Percentiles rank a stretch among this genome's conserved stretches.
Evolutionary conservation across 1,140 invertebrate genomes (phyloP).

Genomic region (Drosophila watanabei): DNA sequence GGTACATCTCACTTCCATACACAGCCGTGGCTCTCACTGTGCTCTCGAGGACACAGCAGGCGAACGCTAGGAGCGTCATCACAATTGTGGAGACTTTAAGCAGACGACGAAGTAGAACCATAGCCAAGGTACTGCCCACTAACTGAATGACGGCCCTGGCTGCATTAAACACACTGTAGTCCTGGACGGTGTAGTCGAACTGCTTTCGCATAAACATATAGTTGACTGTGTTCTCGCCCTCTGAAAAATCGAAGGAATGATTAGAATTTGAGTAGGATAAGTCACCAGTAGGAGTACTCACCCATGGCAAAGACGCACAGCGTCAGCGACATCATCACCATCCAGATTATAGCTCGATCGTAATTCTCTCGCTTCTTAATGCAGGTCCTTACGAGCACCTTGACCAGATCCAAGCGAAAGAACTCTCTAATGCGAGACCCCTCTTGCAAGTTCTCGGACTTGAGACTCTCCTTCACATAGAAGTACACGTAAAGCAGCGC

Average conservation of each 20-base stretch:
- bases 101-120: conserved; percentile 86
- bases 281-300: background rate
- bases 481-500: conserved; percentile 71
- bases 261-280: background rate
- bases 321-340: conserved; percentile 87
- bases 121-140: conserved; percentile 86
- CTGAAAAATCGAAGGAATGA: conserved; percentile 23
- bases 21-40: conserved; percentile 87
- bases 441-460: conserved; percentile 57
- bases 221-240: conserved; percentile 86
- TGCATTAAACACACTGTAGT: conserved; percentile 87
- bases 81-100: conserved; percentile 67
- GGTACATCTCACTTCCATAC: conserved; percentile 89
- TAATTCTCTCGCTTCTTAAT: conserved; percentile 88
- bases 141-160: conserved; percentile 86
- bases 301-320: conserved; percentile 87
- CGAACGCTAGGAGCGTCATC: conserved; percentile 71
- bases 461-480: conserved; percentile 77
- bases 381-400: conserved; percentile 88
- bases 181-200: conserved; percentile 89
- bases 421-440: conserved; percentile 85
- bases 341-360: conserved; percentile 87
- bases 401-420: conserved; percentile 87
- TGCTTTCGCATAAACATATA: conserved; percentile 89
- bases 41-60: conserved; percentile 85